Percentiles rank a stretch among this genome's conserved stretches.
Evolutionary conservation across 2,113 vertebrate genomes (phyloP).

Genomic region (Pteronura brasiliensis): DNA sequence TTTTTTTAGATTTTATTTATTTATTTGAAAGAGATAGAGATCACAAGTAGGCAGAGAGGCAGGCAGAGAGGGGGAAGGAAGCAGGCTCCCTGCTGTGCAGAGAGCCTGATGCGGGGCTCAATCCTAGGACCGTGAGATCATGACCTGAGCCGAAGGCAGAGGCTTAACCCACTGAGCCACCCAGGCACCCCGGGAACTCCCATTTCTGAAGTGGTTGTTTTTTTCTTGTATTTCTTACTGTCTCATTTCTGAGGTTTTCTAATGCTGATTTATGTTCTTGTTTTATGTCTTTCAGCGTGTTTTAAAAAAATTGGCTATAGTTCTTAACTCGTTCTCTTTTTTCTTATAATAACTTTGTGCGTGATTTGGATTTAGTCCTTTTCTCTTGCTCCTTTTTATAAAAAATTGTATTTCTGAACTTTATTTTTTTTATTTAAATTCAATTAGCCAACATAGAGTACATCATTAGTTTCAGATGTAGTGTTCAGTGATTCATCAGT

Average conservation of each 20-base stretch:
- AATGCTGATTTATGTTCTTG: background rate
- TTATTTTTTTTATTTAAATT: background rate
- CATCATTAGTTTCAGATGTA: background rate
- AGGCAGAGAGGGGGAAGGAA: no score
- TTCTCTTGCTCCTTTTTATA: background rate
- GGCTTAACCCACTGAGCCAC: no score
- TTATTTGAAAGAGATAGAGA: no score
- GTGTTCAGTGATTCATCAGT: background rate
- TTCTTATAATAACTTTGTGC: background rate
- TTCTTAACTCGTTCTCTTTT: background rate
- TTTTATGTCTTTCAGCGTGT: background rate
- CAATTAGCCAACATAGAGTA: background rate
- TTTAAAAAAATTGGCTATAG: background rate
- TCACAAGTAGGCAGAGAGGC: no score
- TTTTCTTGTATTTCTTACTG: background rate
- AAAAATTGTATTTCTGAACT: conserved; percentile 25
- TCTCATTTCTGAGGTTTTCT: background rate
- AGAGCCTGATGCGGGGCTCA: no score
- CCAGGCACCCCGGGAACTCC: background rate
- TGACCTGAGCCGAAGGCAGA: no score
- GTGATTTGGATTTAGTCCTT: background rate
- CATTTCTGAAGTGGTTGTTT: background rate
- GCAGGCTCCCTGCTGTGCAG: no score
- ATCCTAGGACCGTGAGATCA: no score
- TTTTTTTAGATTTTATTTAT: no score